phyloP scores from a whole-genome alignment of 2,888 invertebrate species.

The Eupeodes luniger region DNA sequence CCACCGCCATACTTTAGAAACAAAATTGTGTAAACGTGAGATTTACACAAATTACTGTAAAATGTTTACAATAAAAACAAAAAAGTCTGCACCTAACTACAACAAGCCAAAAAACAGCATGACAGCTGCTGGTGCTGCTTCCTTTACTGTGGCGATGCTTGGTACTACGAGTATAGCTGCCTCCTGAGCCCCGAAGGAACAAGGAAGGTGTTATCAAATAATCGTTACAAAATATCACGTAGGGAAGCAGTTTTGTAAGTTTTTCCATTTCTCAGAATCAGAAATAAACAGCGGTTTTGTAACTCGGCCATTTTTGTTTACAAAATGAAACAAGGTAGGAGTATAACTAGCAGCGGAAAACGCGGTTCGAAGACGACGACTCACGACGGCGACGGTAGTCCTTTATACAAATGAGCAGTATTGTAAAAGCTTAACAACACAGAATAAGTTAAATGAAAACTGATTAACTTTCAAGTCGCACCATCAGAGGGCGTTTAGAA shows the following conservation, averaged over 20 bases:
- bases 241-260: conserved; percentile 65
- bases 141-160: no score
- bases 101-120: conserved; percentile 29
- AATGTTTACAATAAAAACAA: conserved; percentile 13
- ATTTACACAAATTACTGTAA: conserved; percentile 72
- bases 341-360: background rate
- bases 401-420: conserved; percentile 44
- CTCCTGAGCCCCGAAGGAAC: no score
- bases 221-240: conserved; percentile 75
- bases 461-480: conserved; percentile 63
- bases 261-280: conserved; percentile 28
- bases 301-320: conserved; percentile 24
- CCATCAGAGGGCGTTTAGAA: conserved; percentile 5
- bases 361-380: no score
- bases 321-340: background rate
- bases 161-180: no score
- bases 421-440: conserved; percentile 30
- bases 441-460: conserved; percentile 48
- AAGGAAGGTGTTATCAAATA: conserved; percentile 69
- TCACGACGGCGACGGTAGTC: background rate
- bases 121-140: conserved; percentile 51
- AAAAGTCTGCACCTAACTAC: background rate
- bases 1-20: conserved; percentile 11
- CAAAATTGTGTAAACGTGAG: conserved; percentile 72
- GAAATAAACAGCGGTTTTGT: conserved; percentile 44